Conservation (phyloP, 2,888 invertebrate genomes). For the Deladenus siricidicola region DNA sequence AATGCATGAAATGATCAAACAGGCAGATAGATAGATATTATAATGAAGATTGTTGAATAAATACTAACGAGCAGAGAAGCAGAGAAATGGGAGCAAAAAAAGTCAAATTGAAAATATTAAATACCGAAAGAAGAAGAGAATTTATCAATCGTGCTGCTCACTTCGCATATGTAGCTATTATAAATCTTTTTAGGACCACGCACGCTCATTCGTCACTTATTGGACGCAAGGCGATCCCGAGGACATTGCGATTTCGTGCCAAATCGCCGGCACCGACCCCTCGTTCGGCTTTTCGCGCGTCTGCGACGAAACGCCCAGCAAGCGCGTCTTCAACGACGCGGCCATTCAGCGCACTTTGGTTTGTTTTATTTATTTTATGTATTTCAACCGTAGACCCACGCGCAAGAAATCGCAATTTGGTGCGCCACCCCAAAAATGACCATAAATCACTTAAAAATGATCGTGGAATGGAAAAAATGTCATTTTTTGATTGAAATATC, state of each 20-base stretch:
- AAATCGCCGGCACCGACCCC: slow-evolving; percentile 42
- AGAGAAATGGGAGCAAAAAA: too few species aligned
- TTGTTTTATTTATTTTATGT: slow-evolving; percentile 10
- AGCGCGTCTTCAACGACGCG: slow-evolving; percentile 27
- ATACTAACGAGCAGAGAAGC: too few species aligned
- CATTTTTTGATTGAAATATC: too few species aligned
- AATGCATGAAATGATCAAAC: too few species aligned
- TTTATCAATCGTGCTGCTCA: too few species aligned
- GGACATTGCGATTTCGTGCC: slow-evolving; percentile 22
- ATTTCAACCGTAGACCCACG: too few species aligned
- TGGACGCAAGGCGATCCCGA: slow-evolving; percentile 34
- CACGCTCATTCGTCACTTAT: slow-evolving; percentile 39
- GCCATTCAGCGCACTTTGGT: slow-evolving; percentile 17
- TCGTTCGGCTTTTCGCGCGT: slow-evolving; percentile 45
- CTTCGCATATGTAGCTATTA: background rate
- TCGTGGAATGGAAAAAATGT: too few species aligned
- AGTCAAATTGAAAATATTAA: background rate
- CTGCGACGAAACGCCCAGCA: slow-evolving; percentile 35
- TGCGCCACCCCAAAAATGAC: too few species aligned
- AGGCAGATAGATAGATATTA: too few species aligned
- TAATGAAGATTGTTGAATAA: too few species aligned
- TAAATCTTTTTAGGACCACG: slow-evolving; percentile 29
- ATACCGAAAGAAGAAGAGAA: background rate
- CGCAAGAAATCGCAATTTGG: too few species aligned
- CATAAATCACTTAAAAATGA: too few species aligned